Evolutionary conservation across 2,113 vertebrate species (phyloP).

Genomic region (Maccullochella peelii): DNA sequence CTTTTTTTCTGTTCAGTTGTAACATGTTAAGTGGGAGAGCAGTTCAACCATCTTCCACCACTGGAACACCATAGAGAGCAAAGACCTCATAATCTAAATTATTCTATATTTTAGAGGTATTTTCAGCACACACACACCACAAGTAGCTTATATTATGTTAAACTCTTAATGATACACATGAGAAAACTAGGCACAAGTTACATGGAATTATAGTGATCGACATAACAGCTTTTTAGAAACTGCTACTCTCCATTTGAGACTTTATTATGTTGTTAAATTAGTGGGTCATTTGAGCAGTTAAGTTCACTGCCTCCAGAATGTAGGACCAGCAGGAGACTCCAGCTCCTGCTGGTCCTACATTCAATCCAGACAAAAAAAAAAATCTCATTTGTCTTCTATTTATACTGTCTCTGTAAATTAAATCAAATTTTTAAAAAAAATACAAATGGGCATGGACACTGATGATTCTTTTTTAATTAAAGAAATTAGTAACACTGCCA

Average conservation of each 20-base stretch:
- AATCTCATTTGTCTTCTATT: background rate
- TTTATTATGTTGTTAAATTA: slow-evolving; percentile 56
- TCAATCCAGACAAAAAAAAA: background rate
- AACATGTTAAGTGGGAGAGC: background rate
- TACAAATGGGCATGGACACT: background rate
- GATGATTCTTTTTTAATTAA: background rate
- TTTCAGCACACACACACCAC: slow-evolving; percentile 14
- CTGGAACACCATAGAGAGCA: background rate
- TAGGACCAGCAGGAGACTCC: too few relatives aligned
- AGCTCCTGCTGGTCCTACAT: slow-evolving; percentile 6
- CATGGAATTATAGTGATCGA: slow-evolving; percentile 3
- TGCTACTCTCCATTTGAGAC: slow-evolving; percentile 33
- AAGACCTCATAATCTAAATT: background rate
- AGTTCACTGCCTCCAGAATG: slow-evolving; percentile 44
- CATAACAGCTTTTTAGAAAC: slow-evolving; percentile 17
- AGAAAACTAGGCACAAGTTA: slow-evolving; percentile 1
- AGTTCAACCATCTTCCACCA: background rate
- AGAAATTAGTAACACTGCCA: slow-evolving; percentile 5
- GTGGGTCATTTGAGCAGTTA: slow-evolving; percentile 44
- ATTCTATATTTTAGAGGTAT: background rate
- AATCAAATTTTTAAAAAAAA: background rate
- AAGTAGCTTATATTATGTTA: background rate
- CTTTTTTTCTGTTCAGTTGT: background rate
- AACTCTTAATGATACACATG: slow-evolving; percentile 5
- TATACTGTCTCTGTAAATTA: background rate